Evolutionary conservation across 2,113 vertebrate species (phyloP).

Genomic region (Cettia cetti): DNA sequence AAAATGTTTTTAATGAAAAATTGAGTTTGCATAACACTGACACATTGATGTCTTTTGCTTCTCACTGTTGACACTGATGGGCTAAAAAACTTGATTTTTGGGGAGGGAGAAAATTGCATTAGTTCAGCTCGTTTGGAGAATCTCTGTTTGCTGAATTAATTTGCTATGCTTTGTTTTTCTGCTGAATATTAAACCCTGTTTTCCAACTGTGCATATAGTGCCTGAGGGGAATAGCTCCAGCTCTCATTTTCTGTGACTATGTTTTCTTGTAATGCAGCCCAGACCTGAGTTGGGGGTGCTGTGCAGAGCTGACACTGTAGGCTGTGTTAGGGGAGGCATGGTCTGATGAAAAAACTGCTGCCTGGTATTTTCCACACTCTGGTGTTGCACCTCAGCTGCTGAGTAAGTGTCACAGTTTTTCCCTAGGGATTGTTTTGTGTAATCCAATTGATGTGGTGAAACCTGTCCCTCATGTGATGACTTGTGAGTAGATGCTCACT

Average conservation of each 20-base stretch:
- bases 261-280: rapidly evolving
- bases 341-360: background rate
- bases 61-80: background rate
- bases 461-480: background rate
- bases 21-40: background rate
- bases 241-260: rapidly evolving
- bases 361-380: background rate
- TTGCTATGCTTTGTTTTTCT: slow-evolving; percentile 2
- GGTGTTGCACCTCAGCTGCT: background rate
- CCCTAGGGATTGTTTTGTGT: background rate
- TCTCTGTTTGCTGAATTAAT: slow-evolving; percentile 30
- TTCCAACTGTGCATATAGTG: background rate
- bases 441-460: background rate
- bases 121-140: slow-evolving; percentile 14
- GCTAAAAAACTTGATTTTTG: slow-evolving; percentile 15
- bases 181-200: background rate
- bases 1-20: slow-evolving; percentile 40
- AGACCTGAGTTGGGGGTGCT: background rate
- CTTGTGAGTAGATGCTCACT: background rate
- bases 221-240: background rate
- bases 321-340: background rate
- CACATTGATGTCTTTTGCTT: background rate
- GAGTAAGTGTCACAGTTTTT: background rate
- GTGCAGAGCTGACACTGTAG: background rate
- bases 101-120: slow-evolving; percentile 2